Base-by-base conservation (phyloP, 2,797 vertebrate genomes). In the Gastrophryne carolinensis region DNA sequence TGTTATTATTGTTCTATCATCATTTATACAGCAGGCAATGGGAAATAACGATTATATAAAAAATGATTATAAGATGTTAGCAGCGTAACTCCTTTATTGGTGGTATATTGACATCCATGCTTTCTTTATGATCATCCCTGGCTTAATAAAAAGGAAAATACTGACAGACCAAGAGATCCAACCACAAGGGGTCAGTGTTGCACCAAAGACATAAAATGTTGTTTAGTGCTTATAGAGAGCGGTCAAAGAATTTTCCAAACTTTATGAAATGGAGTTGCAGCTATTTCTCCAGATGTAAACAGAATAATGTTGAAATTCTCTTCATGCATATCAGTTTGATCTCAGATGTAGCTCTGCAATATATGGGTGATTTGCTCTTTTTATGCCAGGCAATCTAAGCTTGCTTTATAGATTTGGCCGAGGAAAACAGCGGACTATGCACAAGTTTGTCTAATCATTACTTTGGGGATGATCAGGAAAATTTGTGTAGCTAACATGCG, bases 171-270 rank as follows among this genome's bases (percentile, higher is more conserved):
- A 2, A 3, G n/a, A 11, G 34, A n/a, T 1, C 17, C 21, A n/a
- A 17, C 10, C 68, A 60, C 39, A 19, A 71, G 68, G 49, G 68
- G 54, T 53, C 68, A 34, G 12, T 21, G 35, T 71, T 71, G 54
- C 4, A 71, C 17, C 29, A 17, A 6, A 37, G 5, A 53, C 54
- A 27, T 11, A 3, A 37, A 1, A 15, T 50, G 12, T 30, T 52
- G 4, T 11, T 32, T 35, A 26, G 15, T 1, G 15, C 24, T 5
- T 4, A 5, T n/a, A 34, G 32, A 21, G 37, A 9, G 7, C 10
- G 39, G 39, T 17, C 39, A 44, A 44, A 34, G 30, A 34, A 34
- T n/a, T n/a, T 44, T n/a, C 5, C 15, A 44, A 44, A 44, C 13
- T 5, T 44, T 6, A 44, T 5, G 17, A 44, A 44, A 44, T n/a